Base-by-base conservation (phyloP, 1,140 invertebrate genomes). In the Leptoteleia sp. region DNA sequence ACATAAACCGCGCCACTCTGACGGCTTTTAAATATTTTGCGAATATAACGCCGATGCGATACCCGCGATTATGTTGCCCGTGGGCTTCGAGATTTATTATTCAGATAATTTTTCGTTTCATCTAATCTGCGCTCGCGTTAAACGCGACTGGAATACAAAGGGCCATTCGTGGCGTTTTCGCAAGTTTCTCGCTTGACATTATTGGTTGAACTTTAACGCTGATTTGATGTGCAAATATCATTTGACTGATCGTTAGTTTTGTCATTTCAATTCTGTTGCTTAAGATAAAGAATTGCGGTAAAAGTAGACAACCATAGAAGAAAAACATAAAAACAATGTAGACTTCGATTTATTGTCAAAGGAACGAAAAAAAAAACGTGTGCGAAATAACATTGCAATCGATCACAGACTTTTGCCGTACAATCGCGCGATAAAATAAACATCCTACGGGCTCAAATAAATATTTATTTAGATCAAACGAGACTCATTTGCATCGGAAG, bases 131-230 rank as follows among this genome's bases (percentile, higher is more conserved):
- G n/a, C n/a, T n/a, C n/a, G n/a, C n/a, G n/a, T n/a, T n/a, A n/a
- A n/a, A n/a, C n/a, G n/a, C n/a, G n/a, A 13, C n/a, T 3, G 9
- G 57, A 61, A 55, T 47, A 72, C 68, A 72, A 72, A 72, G 55
- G 54, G 4, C 38, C 17, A 17, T 62, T 64, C 1, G 12, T 12
- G 13, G 8, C 1, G 12, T 43, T 71, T 62, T 71, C 37, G 43
- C 65, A 48, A 48, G n/a, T 47, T 29, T 16, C 7, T 9, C 11
- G 16, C 47, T 43, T 61, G 47, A 71, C 65, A 70, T 70, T 48
- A 48, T 48, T 48, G 19, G 15, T 4, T 70, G 42, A 70, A 57
- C 65, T 70, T 70, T 70, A 48, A 13, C 42, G 17, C 29, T 8
- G 9, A 19, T 38, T 35, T 33, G 33, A 19, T 54, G 40, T 37